Evolutionary conservation across 2,797 vertebrate species (phyloP).

Genomic region (Chiroxiphia lanceolata): DNA sequence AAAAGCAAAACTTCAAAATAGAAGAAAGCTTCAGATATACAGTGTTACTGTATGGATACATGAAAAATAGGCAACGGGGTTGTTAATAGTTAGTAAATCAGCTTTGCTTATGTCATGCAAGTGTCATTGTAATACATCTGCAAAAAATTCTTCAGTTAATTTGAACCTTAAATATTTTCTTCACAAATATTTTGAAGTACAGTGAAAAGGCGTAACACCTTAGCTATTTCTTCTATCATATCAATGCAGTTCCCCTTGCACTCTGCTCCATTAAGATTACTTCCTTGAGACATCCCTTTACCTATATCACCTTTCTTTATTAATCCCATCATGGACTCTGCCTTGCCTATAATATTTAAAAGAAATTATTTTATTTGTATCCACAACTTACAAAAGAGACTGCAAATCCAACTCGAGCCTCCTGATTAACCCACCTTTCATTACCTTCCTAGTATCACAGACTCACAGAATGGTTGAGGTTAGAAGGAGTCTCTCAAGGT

Average conservation of each 20-base stretch:
- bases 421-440: background rate
- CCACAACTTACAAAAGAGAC: background rate
- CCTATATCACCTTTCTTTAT: background rate
- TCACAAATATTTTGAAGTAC: background rate
- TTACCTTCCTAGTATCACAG: background rate
- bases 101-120: background rate
- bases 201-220: accelerated
- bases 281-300: background rate
- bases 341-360: background rate
- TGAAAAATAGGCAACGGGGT: background rate
- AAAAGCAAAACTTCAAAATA: background rate
- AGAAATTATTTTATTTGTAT: background rate
- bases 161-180: background rate
- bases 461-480: background rate
- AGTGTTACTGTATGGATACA: background rate
- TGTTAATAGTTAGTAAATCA: background rate
- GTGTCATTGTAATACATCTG: background rate
- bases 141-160: background rate
- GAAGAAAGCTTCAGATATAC: background rate
- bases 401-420: background rate
- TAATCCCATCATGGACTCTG: background rate
- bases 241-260: background rate
- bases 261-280: background rate
- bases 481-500: background rate
- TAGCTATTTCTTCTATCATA: background rate